phyloP scores from a whole-genome alignment of 2,113 vertebrate genomes.

The Anolis carolinensis region DNA sequence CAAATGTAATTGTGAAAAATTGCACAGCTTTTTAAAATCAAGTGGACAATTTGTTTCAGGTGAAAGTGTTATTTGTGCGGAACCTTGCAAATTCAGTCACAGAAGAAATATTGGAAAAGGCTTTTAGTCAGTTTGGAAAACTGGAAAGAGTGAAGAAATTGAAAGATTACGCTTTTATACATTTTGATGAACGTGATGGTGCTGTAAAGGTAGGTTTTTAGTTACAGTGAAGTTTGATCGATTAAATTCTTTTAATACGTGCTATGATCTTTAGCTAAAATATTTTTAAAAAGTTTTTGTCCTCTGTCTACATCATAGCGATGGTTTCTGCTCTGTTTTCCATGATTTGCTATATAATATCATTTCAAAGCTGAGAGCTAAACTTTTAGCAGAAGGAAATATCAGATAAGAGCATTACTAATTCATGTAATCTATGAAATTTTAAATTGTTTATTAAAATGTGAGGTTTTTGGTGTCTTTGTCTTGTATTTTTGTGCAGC shows the following conservation, averaged over 20 bases:
- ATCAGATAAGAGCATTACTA: neutral
- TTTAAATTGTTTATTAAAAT: no score
- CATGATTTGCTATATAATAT: neutral
- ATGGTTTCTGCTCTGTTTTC: neutral
- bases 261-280: neutral
- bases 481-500: no score
- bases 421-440: neutral
- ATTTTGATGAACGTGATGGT: slow-evolving; percentile 94
- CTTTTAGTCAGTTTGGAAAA: slow-evolving; percentile 93
- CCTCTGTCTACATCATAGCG: neutral
- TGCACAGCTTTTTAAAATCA: neutral
- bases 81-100: slow-evolving; percentile 95
- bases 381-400: neutral
- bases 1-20: neutral
- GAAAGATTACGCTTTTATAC: slow-evolving; percentile 98
- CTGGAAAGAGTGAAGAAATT: slow-evolving; percentile 98
- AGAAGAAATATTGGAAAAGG: slow-evolving; percentile 94
- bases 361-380: neutral
- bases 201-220: slow-evolving; percentile 89
- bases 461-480: no score
- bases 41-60: slow-evolving; percentile 71
- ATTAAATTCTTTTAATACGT: neutral
- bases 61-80: slow-evolving; percentile 96
- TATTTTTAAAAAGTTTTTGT: neutral
- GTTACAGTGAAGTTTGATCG: neutral